phyloP scores from a whole-genome alignment of 2,113 vertebrate species.

The Rostratula benghalensis region DNA sequence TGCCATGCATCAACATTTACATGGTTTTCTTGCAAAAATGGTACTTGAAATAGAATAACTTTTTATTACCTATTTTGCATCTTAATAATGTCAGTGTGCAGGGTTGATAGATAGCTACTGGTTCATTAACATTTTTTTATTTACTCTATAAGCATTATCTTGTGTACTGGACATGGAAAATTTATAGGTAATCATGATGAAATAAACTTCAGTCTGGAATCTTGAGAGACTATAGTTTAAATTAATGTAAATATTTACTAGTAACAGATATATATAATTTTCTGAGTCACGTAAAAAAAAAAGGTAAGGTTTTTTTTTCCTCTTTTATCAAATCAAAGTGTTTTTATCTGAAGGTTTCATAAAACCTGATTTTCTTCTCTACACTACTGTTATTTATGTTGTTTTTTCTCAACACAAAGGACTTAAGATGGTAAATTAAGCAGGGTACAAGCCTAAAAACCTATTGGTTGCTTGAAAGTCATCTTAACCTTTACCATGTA shows the following conservation, averaged over 20 bases:
- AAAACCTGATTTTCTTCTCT: not conserved
- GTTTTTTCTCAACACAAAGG: not conserved
- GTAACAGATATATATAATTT: not conserved
- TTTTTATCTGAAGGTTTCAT: not conserved
- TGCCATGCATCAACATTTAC: slow-evolving; percentile 72
- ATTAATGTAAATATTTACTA: not conserved
- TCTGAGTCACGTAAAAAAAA: not conserved
- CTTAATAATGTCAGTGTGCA: slow-evolving; percentile 15
- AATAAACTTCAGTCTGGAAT: slow-evolving; percentile 14
- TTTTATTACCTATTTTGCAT: slow-evolving; percentile 49
- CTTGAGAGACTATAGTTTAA: not conserved
- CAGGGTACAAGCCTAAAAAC: not conserved
- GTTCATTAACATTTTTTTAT: slow-evolving; percentile 10
- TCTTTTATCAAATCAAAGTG: not conserved
- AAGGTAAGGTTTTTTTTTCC: not conserved
- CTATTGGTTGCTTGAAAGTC: not conserved
- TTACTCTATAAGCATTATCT: not conserved
- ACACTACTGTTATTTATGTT: not conserved
- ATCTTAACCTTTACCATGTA: not conserved
- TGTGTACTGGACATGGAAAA: slow-evolving; percentile 19
- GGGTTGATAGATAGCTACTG: slow-evolving; percentile 11
- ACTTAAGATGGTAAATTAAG: not conserved
- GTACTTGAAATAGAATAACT: slow-evolving; percentile 73
- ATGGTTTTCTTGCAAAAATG: slow-evolving; percentile 58
- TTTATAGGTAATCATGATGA: not conserved